Evolutionary conservation across 1,140 invertebrate genomes (phyloP).

Genomic region (Papilio polytes): DNA sequence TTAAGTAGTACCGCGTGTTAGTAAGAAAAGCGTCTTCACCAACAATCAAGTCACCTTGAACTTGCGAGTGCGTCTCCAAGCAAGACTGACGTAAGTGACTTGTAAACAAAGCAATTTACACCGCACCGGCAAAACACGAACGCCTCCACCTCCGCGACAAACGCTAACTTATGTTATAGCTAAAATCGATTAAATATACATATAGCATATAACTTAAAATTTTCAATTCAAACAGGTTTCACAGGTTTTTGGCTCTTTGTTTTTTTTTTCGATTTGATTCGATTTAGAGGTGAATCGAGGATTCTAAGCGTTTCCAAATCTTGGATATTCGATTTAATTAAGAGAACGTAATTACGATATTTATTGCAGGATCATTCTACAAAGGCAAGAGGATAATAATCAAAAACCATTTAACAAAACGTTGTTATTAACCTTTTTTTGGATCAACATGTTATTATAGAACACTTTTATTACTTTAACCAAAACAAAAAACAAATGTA

Average conservation of each 20-base stretch:
- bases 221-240: conserved; percentile 7
- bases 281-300: background rate
- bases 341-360: conserved; percentile 3
- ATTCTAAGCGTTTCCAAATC: background rate
- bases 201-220: conserved; percentile 1
- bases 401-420: background rate
- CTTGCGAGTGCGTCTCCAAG: conserved; percentile 59
- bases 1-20: conserved; percentile 21
- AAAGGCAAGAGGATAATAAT: background rate
- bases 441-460: background rate
- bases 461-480: background rate
- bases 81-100: conserved; percentile 69
- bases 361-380: background rate
- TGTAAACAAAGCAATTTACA: conserved; percentile 70
- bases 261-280: background rate
- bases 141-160: conserved; percentile 55
- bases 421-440: background rate
- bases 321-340: background rate
- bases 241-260: background rate
- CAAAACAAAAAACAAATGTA: conserved; percentile 2
- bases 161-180: conserved; percentile 30
- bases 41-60: conserved; percentile 64
- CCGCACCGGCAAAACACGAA: conserved; percentile 53
- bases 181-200: conserved; percentile 28
- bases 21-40: conserved; percentile 50